Percentiles rank a stretch among this genome's conserved stretches.
phyloP scores from a whole-genome alignment of 2,113 vertebrate genomes.

The Centropus unirufus region DNA sequence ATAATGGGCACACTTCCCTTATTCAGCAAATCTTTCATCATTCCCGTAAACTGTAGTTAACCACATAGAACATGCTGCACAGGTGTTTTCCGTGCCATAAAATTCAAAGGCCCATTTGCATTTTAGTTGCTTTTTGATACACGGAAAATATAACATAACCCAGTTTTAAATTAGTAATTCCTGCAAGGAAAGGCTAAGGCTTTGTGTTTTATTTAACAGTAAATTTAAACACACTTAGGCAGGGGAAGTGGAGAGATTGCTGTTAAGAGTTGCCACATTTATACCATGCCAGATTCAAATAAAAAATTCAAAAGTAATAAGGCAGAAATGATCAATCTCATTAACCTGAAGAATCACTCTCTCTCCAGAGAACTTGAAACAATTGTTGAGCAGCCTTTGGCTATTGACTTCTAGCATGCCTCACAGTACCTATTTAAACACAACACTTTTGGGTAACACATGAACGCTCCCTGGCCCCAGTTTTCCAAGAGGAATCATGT shows the following conservation, averaged over 20 bases:
- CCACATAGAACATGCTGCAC: not conserved
- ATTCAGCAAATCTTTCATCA: constrained; percentile 35
- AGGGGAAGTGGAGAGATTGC: not conserved
- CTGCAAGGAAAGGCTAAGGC: constrained; percentile 19
- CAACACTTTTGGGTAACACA: not conserved
- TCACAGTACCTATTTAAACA: not conserved
- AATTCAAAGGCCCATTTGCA: constrained; percentile 26
- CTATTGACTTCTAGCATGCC: not conserved
- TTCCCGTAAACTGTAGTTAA: constrained; percentile 15
- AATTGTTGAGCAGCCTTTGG: not conserved
- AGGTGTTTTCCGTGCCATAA: constrained; percentile 49
- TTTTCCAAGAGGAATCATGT: not conserved
- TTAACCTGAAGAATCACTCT: not conserved
- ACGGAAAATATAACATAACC: constrained; percentile 7
- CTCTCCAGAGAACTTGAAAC: not conserved
- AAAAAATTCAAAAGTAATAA: not conserved
- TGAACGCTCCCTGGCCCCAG: too few species aligned
- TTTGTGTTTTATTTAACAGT: not conserved
- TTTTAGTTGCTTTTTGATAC: constrained; percentile 1
- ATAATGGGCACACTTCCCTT: not conserved
- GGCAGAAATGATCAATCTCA: not conserved
- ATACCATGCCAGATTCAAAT: not conserved
- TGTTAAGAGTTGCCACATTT: not conserved
- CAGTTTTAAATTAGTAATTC: not conserved
- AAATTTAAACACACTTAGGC: not conserved